Evolutionary conservation across 2,888 invertebrate genomes (phyloP), one percentile per base, ranked within the genome.

Genomic region (Rhorus exstirpatorius): DNA sequence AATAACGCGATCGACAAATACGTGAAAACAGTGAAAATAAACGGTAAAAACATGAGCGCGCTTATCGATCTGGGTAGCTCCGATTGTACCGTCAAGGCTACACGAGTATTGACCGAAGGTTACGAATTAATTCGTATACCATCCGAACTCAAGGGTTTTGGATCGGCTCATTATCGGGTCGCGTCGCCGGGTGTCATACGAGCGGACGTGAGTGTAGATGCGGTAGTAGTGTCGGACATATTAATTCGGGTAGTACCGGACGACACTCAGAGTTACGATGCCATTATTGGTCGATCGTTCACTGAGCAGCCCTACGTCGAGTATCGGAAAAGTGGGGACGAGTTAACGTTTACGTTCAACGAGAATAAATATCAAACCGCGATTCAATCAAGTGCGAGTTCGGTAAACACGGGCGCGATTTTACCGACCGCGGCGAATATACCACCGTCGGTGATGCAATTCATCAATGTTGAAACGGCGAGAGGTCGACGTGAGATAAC

Each of bases 61-160:
- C 41, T 80, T 26, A 61, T 80, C 10, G 76, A 80, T 21, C 44
- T 55, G 3, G 76, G 80, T 6, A 80, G 80, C n/a, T 68, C 63
- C 21, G 63, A 51, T 1, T 80, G 76, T 10, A 80, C 76, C 0
- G 51, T 80, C 6, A 80, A 76, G 21, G 46, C 75, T 12, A 61
- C 49, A 3, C 19, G 44, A 14, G 65, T 41, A 7, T 1, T 67
- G 4, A 26, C 4, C 1, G 26, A 44, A n/a, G 24, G 17, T 1
- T 8, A 24, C 12, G 24, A 24, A 14, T 6, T 14, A 2, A 26
- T 26, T 1, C 46, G n/a, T 7, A 10, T 31, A 12, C n/a, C 17
- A n/a, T 17, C 38, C 0, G n/a, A 31, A 1, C 7, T 76, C 1
- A 53, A 35, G 26, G 35, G 35, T 3, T 76, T 35, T 7, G 67